phyloP scores from a whole-genome alignment of 2,797 vertebrate species.

The Anomalospiza imberbis region DNA sequence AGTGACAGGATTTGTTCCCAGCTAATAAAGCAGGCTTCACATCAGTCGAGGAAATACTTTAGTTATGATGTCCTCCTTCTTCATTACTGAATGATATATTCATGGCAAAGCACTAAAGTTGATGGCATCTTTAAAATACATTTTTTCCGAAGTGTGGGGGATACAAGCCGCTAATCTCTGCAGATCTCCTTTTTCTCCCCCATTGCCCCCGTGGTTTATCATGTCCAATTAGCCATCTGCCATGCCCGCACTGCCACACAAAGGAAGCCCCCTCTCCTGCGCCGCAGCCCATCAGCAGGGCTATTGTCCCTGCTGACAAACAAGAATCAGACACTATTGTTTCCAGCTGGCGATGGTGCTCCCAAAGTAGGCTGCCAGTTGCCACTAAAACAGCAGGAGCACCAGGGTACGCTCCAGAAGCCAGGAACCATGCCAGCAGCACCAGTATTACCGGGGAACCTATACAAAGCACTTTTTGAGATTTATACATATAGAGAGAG shows the following conservation, averaged over 20 bases:
- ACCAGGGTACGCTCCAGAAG: conserved; percentile 21
- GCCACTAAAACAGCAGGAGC: conserved; percentile 61
- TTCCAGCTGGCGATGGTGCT: conserved; percentile 45
- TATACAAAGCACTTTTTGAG: background rate
- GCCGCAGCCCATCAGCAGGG: conserved; percentile 48
- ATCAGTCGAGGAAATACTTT: conserved; percentile 6
- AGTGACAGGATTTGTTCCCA: conserved; percentile 19
- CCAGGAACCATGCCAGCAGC: conserved; percentile 23
- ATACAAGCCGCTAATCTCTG: conserved; percentile 73
- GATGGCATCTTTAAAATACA: conserved; percentile 30
- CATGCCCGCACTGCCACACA: conserved; percentile 60
- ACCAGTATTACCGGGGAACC: background rate
- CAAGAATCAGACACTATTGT: conserved; percentile 73
- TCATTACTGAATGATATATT: conserved; percentile 10
- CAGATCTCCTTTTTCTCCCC: conserved; percentile 70
- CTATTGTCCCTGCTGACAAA: conserved; percentile 73
- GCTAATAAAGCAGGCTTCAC: conserved; percentile 57
- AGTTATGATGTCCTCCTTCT: background rate
- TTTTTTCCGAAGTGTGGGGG: conserved; percentile 14
- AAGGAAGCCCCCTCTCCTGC: conserved; percentile 48
- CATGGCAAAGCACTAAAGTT: conserved; percentile 24
- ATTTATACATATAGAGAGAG: fast-evolving
- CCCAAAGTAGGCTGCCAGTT: conserved; percentile 53
- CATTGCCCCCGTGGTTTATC: conserved; percentile 74
- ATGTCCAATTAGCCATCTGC: conserved; percentile 90